Evolutionary conservation across 2,797 vertebrate genomes (phyloP), one percentile per base, ranked within the genome.

Genomic region (Tenualosa thibaudeaui): DNA sequence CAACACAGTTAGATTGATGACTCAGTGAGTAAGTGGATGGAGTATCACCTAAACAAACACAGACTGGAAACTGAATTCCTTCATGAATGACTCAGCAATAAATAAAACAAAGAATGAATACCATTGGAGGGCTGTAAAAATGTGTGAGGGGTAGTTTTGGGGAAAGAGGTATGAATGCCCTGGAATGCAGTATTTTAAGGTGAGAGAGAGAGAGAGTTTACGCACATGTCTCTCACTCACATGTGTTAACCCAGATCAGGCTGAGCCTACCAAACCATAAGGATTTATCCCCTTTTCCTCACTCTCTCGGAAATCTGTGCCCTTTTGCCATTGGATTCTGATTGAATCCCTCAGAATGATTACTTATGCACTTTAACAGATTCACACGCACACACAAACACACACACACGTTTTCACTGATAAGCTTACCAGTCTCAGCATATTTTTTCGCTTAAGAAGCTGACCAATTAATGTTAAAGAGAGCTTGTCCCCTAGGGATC

Each of bases 371-470:
- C 71, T 84, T 84, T 84, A 15, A 65, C 8, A 40, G 13, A 24
- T 51, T 5, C 49, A 53, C 58, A 82, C 54, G 43, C 12, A 22
- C n/a, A 81, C 53, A 83, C 50, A 84, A 53, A 56, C 43, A 3
- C 43, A 37, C 85, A 75, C 31, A 85, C 13, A 83, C 22, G 15
- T 22, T 82, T 53, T 60, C 17, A 43, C 12, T 37, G n/a, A 37
- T 49, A 81, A 51, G 81, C 40, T 46, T 19, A 26, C 40, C 46
- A 68, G 9, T 53, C 2, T 56, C 81, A 62, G 83, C 37, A 22
- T 62, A 54, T 53, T 84, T 83, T 87, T 12, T 1, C 5, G 65
- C 9, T 84, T 86, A 83, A 84, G 46, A 60, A 87, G 81, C 50
- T 53, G 78, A 68, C 83, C 0, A n/a, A 81, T 75, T 83, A 87